Base-by-base conservation (phyloP, 2,113 vertebrate species). In the Psilopsiagon aymara region DNA sequence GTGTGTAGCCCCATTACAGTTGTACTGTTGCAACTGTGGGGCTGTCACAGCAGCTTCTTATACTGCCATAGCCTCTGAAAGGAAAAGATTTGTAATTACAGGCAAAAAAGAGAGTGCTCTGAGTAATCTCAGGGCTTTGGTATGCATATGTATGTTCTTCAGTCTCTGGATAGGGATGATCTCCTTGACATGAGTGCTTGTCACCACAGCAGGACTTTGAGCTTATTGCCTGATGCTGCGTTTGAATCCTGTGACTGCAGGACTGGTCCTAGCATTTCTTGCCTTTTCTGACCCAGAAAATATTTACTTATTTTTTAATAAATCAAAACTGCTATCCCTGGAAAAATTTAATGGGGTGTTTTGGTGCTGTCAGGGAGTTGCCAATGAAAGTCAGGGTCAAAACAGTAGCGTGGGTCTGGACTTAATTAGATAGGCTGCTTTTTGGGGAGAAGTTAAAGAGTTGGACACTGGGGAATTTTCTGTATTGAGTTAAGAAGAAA, bases 161-260 rank as follows among this genome's bases (percentile, higher is more conserved):
- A 71, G 86, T 91, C 91, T 95, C 94, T 86, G 95, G 91, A 6
- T 92, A 62, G 93, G 92, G 94, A 97, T 96, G 95, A 96, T 95
- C 93, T 95, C 87, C 95, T 97, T 91, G 95, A 89, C 84, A 53
- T 73, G 94, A 97, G 77, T n/a, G 29, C 91, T 92, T 96, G 95
- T 97, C 94, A 96, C 89, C 81, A 28, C 10, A 60, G 92, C 85
- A 96, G 94, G 96, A 95, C 94, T 96, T 88, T 35, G 85, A 93
- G 90, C 95, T 95, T 67, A 43, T 24, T 60, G 94, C 80, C 73
- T 88, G 92, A 74, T 89, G 70, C 74, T 92, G 73, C 0, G 0
- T n/a, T 91, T 64, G 77, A 79, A 89, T 95, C 59, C 89, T 14
- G 86, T 79, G 74, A 76, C 84, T 23, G 11, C 35, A 63, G 83